Evolutionary conservation across 2,113 vertebrate genomes (phyloP).

Genomic region (Caranx ignobilis): DNA sequence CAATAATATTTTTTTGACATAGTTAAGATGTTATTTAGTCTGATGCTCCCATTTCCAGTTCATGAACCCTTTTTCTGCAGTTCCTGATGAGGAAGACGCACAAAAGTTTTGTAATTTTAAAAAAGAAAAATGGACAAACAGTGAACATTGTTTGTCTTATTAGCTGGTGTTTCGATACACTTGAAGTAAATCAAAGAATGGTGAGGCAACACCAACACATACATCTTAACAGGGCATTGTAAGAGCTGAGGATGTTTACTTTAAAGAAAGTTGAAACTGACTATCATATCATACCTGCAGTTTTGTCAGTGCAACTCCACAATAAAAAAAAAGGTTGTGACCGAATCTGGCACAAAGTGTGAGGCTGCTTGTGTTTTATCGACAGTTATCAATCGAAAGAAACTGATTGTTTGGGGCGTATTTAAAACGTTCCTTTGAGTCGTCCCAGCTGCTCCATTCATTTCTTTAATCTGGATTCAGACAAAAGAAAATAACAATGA

Average conservation of each 20-base stretch:
- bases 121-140: conserved; percentile 1
- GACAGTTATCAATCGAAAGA: conserved; percentile 8
- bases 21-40: conserved; percentile 10
- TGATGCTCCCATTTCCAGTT: conserved; percentile 21
- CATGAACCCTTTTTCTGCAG: not conserved
- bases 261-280: not conserved
- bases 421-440: conserved; percentile 32
- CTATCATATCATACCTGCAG: not conserved
- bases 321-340: not conserved
- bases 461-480: conserved; percentile 45
- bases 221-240: not conserved
- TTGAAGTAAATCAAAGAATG: not conserved
- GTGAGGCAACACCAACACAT: not conserved
- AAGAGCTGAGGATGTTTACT: not conserved
- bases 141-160: not conserved
- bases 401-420: not conserved
- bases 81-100: conserved; percentile 7
- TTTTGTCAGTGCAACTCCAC: not conserved
- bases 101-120: conserved; percentile 6
- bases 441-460: not conserved
- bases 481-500: conserved; percentile 47
- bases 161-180: not conserved
- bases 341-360: not conserved
- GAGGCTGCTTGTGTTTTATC: not conserved
- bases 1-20: conserved; percentile 6